Conservation (phyloP, 2,113 vertebrate species). For the Ranitomeya variabilis region DNA sequence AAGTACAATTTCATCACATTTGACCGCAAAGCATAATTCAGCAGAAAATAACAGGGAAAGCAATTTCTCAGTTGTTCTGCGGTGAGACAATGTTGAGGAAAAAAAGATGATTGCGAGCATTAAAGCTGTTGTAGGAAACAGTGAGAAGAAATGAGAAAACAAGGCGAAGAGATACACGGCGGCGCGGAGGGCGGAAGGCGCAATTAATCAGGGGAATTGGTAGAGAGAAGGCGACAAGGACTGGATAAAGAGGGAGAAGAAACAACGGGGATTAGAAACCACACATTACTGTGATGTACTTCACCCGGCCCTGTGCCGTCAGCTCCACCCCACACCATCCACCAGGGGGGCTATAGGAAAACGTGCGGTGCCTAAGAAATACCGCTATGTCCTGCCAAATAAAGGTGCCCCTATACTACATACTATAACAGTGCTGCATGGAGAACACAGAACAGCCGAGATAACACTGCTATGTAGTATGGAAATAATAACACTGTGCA, state of each 20-base stretch:
- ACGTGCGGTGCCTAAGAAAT: no score
- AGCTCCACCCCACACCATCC: no score
- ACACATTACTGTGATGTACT: not conserved
- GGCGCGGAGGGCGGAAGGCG: not conserved
- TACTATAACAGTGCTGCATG: no score
- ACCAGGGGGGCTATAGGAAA: no score
- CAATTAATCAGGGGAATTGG: not conserved
- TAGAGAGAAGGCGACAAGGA: not conserved
- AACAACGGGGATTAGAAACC: not conserved
- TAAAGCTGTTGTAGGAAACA: constrained; percentile 6
- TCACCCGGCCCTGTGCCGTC: not conserved
- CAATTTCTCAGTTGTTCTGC: constrained; percentile 28
- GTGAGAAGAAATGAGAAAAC: not conserved
- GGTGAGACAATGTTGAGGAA: constrained; percentile 1
- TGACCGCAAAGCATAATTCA: constrained; percentile 42
- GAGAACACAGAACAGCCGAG: no score
- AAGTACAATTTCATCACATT: constrained; percentile 42
- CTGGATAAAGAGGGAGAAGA: not conserved
- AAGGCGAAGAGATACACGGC: not conserved
- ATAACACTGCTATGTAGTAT: no score
- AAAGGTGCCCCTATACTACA: no score
- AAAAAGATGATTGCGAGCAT: constrained; percentile 17
- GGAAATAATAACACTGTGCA: no score
- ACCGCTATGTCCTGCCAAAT: no score
- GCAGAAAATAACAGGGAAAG: constrained; percentile 37